Evolutionary conservation across 2,888 invertebrate genomes (phyloP), one percentile per base, ranked within the genome.

Genomic region (Brenthis daphne): DNA sequence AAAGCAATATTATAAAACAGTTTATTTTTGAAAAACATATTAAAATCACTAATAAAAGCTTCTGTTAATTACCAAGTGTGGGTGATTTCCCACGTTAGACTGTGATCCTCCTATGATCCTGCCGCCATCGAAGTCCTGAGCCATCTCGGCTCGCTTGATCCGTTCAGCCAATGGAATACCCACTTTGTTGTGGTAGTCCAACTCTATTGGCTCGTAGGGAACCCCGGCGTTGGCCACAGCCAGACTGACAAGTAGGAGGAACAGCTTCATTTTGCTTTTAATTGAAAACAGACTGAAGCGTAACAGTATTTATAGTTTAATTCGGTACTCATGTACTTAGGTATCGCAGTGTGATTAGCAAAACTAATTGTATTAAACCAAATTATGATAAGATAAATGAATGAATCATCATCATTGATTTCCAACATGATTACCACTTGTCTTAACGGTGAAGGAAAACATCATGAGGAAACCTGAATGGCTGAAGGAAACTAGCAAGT

Each of bases 71-170:
- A 72, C 80, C 56, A 78, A 56, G 51, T 75, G 73, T 3, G 79
- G 79, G 56, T 75, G 75, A 12, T 67, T 70, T n/a, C 82, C 82
- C 1, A 79, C 65, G 2, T 16, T 5, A 0, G 80, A 72, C 2
- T 74, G 29, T 2, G 70, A 67, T 37, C 82, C 82, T 6, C 81
- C 81, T 6, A 77, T 76, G 56, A 82, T 79, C 69, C 79, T 80
- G 55, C 70, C 68, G 16, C 79, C 79, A 55, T 77, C 80, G 67
- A 80, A 78, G 73, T 79, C 77, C 29, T 56, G 51, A 5, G 79
- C 78, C 16, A 75, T 77, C 58, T 82, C 82, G 4, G 73, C 73
- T 2, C 69, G 69, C 73, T 75, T 76, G 65, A 82, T 78, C 56
- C 77, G 75, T 1, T 74, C 72, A 1, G 81, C 80, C 51, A 75